Conservation (phyloP, 2,113 vertebrate species). For the Psilopogon haemacephalus region DNA sequence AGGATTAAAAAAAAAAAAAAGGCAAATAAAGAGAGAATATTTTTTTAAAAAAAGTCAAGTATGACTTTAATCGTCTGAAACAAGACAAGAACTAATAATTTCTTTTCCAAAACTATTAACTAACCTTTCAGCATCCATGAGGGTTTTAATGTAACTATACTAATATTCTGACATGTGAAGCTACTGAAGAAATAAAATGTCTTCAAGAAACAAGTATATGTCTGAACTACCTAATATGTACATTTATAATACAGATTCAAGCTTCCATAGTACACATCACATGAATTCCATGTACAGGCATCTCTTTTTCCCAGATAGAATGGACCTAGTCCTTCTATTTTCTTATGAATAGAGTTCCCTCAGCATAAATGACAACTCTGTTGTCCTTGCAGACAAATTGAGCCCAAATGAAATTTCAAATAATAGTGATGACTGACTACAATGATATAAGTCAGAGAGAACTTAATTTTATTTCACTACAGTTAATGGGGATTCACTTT, state of each 20-base stretch:
- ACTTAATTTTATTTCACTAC: conserved; percentile 41
- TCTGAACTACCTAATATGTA: background rate
- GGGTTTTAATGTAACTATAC: background rate
- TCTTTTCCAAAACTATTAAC: conserved; percentile 23
- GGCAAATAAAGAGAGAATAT: background rate
- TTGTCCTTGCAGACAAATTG: conserved; percentile 10
- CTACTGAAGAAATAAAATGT: background rate
- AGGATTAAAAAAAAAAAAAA: conserved; percentile 28
- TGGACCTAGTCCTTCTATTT: background rate
- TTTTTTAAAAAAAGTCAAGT: conserved; percentile 19
- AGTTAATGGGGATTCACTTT: conserved; percentile 25
- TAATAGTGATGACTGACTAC: background rate
- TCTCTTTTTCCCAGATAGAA: background rate
- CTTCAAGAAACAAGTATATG: background rate
- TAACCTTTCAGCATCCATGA: background rate
- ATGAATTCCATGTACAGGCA: background rate
- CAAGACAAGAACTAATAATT: background rate
- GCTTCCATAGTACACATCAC: background rate
- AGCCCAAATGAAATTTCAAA: conserved; percentile 33
- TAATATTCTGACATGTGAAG: background rate
- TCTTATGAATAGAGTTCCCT: background rate
- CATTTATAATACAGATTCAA: background rate
- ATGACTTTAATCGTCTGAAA: background rate
- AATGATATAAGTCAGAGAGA: background rate
- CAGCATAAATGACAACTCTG: conserved; percentile 21